Conservation (phyloP, 2,888 invertebrate genomes). For the Tiphia femorata region DNA sequence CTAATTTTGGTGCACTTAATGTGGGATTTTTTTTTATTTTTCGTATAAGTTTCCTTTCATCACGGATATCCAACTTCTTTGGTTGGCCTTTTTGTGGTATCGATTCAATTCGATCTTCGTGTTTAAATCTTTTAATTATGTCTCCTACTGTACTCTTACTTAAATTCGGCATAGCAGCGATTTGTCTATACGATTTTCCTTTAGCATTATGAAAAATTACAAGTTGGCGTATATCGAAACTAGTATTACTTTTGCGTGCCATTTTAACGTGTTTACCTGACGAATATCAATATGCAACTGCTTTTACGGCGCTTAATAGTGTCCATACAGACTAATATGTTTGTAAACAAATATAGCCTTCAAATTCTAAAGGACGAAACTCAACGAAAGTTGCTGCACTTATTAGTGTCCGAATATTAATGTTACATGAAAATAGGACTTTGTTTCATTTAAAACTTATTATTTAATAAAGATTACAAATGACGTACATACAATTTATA, state of each 20-base stretch:
- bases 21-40: slow-evolving; percentile 7
- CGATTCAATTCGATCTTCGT: slow-evolving; percentile 2
- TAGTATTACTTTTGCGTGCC: slow-evolving; percentile 4
- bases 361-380: not conserved
- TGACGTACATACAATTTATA: slow-evolving; percentile 1
- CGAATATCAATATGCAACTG: slow-evolving; percentile 22
- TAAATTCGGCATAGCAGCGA: slow-evolving; percentile 3
- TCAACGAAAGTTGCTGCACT: not conserved
- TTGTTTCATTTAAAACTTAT: no score
- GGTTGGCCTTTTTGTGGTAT: slow-evolving; percentile 1
- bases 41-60: slow-evolving; percentile 8
- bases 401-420: not conserved
- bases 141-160: slow-evolving; percentile 10
- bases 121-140: slow-evolving; percentile 6
- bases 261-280: not conserved
- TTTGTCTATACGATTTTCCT: slow-evolving; percentile 9
- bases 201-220: slow-evolving; percentile 6
- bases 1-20: not conserved
- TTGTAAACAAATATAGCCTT: not conserved
- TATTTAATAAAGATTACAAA: not conserved
- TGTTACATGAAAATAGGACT: no score
- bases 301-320: not conserved
- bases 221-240: slow-evolving; percentile 2
- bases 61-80: not conserved
- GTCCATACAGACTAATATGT: not conserved